Evolutionary conservation across 2,113 vertebrate genomes (phyloP).

Genomic region (Spea multiplicata): DNA sequence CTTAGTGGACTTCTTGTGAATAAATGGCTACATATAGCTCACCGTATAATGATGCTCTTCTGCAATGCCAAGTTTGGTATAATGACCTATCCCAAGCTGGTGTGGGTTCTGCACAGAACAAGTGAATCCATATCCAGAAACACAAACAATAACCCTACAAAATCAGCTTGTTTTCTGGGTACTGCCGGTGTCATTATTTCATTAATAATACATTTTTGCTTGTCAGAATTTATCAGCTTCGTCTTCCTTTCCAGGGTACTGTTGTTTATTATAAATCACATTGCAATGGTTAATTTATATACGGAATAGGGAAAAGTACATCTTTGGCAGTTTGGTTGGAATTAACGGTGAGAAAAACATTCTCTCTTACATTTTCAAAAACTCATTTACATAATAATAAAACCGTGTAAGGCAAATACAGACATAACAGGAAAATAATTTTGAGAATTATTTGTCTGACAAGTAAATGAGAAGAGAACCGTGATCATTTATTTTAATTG

Average conservation of each 20-base stretch:
- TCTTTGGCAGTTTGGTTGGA: conserved; percentile 59
- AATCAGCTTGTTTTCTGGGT: conserved; percentile 60
- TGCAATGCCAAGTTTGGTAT: conserved; percentile 48
- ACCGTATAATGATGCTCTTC: conserved; percentile 34
- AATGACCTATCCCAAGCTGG: conserved; percentile 47
- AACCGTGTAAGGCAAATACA: background rate
- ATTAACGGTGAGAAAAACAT: conserved; percentile 58
- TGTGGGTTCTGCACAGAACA: conserved; percentile 55
- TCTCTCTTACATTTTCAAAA: conserved; percentile 2
- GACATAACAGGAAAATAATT: background rate
- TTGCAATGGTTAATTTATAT: conserved; percentile 66
- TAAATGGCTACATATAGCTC: conserved; percentile 33
- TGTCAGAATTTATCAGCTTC: conserved; percentile 69
- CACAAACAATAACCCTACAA: conserved; percentile 55
- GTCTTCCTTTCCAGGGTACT: conserved; percentile 56
- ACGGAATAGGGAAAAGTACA: conserved; percentile 60
- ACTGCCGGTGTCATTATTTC: conserved; percentile 64
- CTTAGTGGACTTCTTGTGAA: conserved; percentile 27
- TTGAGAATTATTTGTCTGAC: no score
- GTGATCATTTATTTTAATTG: no score
- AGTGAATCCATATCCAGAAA: conserved; percentile 48
- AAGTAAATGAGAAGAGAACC: no score
- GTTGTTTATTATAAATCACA: conserved; percentile 67
- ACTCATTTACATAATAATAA: background rate
- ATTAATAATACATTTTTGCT: conserved; percentile 74